These are phyloP conservation scores for Sterna hirundo DNA, from an alignment of 2,113 vertebrate genomes.

Conservation along the genomic window DNA sequence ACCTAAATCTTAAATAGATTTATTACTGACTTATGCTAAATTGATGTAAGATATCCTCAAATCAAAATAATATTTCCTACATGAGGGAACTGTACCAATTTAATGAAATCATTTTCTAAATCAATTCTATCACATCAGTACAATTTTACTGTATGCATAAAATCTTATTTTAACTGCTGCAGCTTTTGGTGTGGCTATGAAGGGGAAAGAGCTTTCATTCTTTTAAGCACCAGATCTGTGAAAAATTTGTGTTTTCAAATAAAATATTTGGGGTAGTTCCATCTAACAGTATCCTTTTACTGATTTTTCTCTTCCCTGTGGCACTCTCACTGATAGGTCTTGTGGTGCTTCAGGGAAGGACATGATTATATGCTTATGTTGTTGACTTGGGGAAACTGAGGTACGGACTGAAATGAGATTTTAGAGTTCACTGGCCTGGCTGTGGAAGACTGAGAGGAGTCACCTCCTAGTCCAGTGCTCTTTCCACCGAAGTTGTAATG, in stretches of 20 bases:
- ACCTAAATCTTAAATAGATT: neutral
- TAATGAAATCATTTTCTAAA: slow-evolving; percentile 3
- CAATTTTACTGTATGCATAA: neutral
- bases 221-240: neutral
- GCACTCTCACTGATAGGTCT: neutral
- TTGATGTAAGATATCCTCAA: neutral
- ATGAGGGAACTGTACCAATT: neutral
- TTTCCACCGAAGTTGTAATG: neutral
- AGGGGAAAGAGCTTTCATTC: neutral
- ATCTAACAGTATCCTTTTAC: neutral
- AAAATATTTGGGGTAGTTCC: neutral
- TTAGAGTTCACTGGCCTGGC: neutral
- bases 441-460: neutral
- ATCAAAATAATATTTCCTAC: neutral
- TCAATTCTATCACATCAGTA: neutral
- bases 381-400: neutral
- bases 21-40: slow-evolving; percentile 7
- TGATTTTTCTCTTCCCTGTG: neutral
- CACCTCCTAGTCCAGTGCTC: neutral
- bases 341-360: neutral
- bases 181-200: neutral
- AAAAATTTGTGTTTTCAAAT: neutral
- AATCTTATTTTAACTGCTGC: neutral
- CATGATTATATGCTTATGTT: neutral
- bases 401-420: neutral